Evolutionary conservation across 2,113 vertebrate species (phyloP), one percentile per base, ranked within the genome.

Genomic region (Paradoxurus hermaphroditus): DNA sequence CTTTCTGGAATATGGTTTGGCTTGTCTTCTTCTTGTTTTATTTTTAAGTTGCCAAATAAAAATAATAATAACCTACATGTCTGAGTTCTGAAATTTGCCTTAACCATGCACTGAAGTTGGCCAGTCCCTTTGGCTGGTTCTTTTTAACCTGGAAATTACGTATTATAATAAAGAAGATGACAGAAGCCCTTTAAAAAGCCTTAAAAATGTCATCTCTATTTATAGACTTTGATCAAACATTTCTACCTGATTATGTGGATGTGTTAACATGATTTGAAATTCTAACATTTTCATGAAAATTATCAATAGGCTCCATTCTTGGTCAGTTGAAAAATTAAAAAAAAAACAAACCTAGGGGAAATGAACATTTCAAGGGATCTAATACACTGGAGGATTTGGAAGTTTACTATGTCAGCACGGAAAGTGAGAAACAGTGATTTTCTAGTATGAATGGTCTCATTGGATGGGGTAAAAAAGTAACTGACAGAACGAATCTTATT

Each of bases 181-280:
- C n/a, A 49, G 36, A 79, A 29, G 12, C 0, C n/a, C 15, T 90
- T 86, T n/a, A 95, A 27, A 92, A 83, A 72, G 7, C 16, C 34
- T 93, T 72, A 34, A 78, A 96, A 90, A 90, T 92, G 23, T 63
- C 36, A 85, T 27, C 4, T 85, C 13, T 87, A 85, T 83, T 91
- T 94, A 84, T 92, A 95, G 18, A 1, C 44, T 95, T 90, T 41
- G 83, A 75, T 93, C 83, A 95, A 75, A 94, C n/a, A 82, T n/a
- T 29, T 90, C 63, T 82, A 36, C 13, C 18, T 91, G 31, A 73
- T 70, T 68, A 95, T 72, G 44, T 25, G 91, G 87, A 86, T 87
- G 6, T 90, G n/a, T 70, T 91, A 34, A 7, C 9, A 84, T 44
- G 16, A 90, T 68, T 73, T 92, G 51, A 91, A 92, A 72, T 70